These are phyloP conservation scores for Kryptopterus vitreolus DNA, from an alignment of 2,797 vertebrate species.

Conservation along the genomic window DNA sequence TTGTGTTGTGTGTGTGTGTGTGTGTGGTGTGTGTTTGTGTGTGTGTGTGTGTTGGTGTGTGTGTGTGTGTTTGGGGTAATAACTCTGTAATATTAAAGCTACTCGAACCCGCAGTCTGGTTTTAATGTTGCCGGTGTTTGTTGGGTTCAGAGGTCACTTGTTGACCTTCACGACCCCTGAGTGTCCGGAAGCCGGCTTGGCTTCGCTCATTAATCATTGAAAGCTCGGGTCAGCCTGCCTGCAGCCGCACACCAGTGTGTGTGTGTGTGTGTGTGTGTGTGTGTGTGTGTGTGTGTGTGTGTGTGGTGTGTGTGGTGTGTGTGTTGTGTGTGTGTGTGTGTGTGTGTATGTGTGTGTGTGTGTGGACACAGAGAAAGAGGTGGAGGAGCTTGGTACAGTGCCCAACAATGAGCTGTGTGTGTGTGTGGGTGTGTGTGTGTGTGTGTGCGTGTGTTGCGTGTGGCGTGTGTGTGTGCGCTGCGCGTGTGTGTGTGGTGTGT, in stretches of 20 bases:
- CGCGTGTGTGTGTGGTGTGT: conserved; percentile 27
- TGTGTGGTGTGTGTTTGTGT: conserved; percentile 18
- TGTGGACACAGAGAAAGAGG: conserved; percentile 25
- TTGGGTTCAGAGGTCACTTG: conserved; percentile 14
- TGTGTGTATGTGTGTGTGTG: conserved; percentile 53
- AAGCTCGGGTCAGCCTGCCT: conserved; percentile 58
- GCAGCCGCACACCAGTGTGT: conserved; percentile 47
- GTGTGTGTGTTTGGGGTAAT: conserved; percentile 22
- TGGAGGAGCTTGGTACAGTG: conserved; percentile 24
- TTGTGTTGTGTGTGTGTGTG: conserved; percentile 24
- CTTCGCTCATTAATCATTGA: conserved; percentile 77
- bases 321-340: conserved; percentile 23
- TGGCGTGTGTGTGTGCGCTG: conserved; percentile 22
- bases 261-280: conserved; percentile 24
- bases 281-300: conserved; percentile 53
- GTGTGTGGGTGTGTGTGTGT: conserved; percentile 27
- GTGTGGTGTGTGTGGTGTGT: conserved; percentile 46
- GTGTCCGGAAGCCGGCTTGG: conserved; percentile 57
- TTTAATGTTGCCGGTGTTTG: conserved; percentile 38
- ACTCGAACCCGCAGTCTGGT: conserved; percentile 12
- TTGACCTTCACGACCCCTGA: conserved; percentile 60
- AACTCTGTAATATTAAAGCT: conserved; percentile 39
- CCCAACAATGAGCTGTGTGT: conserved; percentile 41
- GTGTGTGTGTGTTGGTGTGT: conserved; percentile 27
- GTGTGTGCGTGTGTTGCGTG: conserved; percentile 11